Conservation (phyloP, 1,140 invertebrate genomes). For the Zaprionus davidi region DNA sequence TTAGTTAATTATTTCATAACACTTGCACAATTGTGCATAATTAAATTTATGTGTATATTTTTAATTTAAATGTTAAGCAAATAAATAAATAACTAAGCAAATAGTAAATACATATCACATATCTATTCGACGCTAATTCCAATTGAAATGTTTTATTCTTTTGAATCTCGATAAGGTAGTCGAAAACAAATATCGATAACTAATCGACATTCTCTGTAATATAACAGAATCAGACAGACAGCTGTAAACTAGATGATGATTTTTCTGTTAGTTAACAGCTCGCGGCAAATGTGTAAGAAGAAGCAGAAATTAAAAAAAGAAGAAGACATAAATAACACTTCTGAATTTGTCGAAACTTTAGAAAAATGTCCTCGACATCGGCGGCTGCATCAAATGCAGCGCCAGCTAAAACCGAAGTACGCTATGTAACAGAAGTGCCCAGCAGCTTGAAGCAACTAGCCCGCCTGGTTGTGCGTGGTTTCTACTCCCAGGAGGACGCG, state of each 20-base stretch:
- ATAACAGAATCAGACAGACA: not conserved
- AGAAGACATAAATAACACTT: conserved; percentile 18
- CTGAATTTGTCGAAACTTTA: not conserved
- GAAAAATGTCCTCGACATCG: conserved; percentile 69
- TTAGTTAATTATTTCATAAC: not conserved
- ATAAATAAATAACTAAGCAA: not conserved
- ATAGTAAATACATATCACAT: not conserved
- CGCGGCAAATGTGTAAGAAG: conserved; percentile 8
- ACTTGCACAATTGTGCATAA: not conserved
- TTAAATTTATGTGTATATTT: not conserved
- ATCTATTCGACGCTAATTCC: not conserved
- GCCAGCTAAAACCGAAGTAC: conserved; percentile 61
- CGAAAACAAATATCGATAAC: not conserved
- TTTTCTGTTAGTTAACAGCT: not conserved
- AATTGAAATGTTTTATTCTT: not conserved
- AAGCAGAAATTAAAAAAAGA: conserved; percentile 8
- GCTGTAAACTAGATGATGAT: too few species aligned
- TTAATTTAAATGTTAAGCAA: not conserved
- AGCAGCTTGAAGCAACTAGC: conserved; percentile 96
- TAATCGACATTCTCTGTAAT: conserved; percentile 3
- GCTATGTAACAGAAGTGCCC: conserved; percentile 92
- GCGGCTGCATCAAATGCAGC: conserved; percentile 57
- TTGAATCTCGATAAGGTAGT: not conserved
- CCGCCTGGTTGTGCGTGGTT: conserved; percentile 94
- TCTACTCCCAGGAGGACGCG: conserved; percentile 96